Evolutionary conservation across 2,113 vertebrate species (phyloP), one percentile per base, ranked within the genome.

Genomic region (Silurus glanis): DNA sequence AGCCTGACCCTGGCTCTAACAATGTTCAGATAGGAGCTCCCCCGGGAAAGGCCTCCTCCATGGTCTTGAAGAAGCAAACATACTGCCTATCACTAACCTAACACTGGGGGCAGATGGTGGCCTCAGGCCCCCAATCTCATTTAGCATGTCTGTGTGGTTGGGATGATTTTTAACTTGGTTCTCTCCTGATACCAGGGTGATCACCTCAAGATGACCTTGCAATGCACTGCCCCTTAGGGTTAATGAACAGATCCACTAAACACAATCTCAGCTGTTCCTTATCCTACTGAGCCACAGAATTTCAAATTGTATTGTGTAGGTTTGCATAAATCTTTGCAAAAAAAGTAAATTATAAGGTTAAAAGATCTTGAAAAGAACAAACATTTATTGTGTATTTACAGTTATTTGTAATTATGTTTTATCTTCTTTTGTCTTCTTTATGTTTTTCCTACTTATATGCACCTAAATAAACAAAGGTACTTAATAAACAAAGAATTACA

Each of bases 1-100:
- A 85, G 85, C 83, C 23, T 93, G 94, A 94, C 93, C 93, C 92
- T 83, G 90, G 89, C 88, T 79, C 61, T 53, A 89, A 87, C 86
- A 87, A 88, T 87, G 89, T 59, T 85, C 85, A 87, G 85, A 89
- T 72, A 83, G 82, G 74, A 91, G 80, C 88, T 83, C 90, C 85
- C 82, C 81, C 6, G 86, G 89, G 92, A 89, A 64, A 87, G 12
- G 61, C 28, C 55, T 85, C 61, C 62, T 85, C 61, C 62, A 79
- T 64, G 55, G 0, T 75, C 28, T 47, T 71, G 79, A 80, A 86
- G 56, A 87, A 79, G 86, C 76, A 85, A 87, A 71, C 56, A 82
- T 55, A 79, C 76, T 83, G 53, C 81, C 61, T 86, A 86, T 84
- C 80, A 86, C 56, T 37, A 37, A 37, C 37, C 37, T 37, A 85